phyloP scores from a whole-genome alignment of 2,888 invertebrate species.

The Geophilus truncorum region DNA sequence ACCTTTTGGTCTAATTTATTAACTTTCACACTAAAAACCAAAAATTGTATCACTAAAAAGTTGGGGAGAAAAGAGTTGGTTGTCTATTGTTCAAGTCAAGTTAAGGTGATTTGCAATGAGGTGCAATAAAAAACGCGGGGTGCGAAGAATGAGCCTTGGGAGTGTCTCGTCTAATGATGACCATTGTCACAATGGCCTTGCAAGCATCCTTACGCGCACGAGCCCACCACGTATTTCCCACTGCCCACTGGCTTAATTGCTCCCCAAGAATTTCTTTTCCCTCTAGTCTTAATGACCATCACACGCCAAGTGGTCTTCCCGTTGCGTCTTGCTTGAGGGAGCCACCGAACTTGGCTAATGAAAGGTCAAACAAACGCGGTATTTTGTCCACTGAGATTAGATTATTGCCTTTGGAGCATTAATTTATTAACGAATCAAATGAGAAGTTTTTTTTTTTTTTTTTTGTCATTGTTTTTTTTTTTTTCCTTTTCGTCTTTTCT shows the following conservation, averaged over 20 bases:
- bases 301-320: conserved; percentile 18
- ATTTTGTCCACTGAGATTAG: conserved; percentile 1
- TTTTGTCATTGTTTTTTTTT: neutral
- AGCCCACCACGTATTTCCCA: conserved; percentile 22
- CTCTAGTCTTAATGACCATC: conserved; percentile 11
- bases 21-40: too few relatives aligned
- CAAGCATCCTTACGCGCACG: neutral
- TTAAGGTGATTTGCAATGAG: neutral
- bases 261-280: conserved; percentile 18
- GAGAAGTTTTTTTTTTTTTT: neutral
- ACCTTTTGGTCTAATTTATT: too few relatives aligned
- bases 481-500: neutral
- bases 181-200: conserved; percentile 27
- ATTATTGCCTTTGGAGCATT: neutral
- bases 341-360: conserved; percentile 16
- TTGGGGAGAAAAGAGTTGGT: neutral
- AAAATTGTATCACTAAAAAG: neutral
- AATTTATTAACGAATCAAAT: conserved; percentile 15
- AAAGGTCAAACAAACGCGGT: neutral
- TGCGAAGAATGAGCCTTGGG: conserved; percentile 16
- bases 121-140: conserved; percentile 11
- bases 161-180: conserved; percentile 20
- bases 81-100: neutral
- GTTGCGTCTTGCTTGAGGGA: conserved; percentile 17
- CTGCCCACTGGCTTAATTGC: conserved; percentile 25